phyloP scores from a whole-genome alignment of 2,113 vertebrate genomes.

The Heterochromis multidens region DNA sequence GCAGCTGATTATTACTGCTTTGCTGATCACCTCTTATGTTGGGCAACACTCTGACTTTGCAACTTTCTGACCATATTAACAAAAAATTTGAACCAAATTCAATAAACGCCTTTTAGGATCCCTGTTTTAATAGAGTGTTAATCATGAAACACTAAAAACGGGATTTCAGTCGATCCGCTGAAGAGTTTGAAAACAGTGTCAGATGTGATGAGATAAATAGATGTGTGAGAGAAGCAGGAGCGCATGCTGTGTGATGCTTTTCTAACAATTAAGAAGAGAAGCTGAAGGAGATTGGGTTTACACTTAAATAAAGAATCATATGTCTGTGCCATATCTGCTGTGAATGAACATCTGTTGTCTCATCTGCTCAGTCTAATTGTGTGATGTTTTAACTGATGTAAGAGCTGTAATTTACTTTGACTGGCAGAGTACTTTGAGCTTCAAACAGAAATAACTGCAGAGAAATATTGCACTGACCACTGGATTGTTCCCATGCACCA shows the following conservation, averaged over 20 bases:
- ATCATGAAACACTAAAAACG: not conserved
- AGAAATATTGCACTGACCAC: not conserved
- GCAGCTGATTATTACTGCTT: not conserved
- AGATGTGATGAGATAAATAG: not conserved
- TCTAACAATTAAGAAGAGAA: not conserved
- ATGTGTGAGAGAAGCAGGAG: not conserved
- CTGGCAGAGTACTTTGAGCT: not conserved
- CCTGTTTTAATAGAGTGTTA: fast-evolving
- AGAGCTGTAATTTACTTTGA: not conserved
- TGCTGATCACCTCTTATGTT: not conserved
- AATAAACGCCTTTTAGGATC: not conserved
- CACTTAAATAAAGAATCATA: not conserved
- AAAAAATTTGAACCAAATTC: not conserved
- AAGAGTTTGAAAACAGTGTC: not conserved
- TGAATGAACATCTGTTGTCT: constrained; percentile 8
- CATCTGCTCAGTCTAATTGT: not conserved
- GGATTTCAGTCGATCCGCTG: not conserved
- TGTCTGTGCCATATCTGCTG: not conserved
- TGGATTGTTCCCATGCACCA: not conserved
- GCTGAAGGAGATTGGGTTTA: not conserved
- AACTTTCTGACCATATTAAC: not conserved
- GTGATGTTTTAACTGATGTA: not conserved
- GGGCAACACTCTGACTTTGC: not conserved
- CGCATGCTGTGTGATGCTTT: not conserved
- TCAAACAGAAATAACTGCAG: not conserved